phyloP scores from a whole-genome alignment of 2,888 invertebrate species.

The Netelia virgata region DNA sequence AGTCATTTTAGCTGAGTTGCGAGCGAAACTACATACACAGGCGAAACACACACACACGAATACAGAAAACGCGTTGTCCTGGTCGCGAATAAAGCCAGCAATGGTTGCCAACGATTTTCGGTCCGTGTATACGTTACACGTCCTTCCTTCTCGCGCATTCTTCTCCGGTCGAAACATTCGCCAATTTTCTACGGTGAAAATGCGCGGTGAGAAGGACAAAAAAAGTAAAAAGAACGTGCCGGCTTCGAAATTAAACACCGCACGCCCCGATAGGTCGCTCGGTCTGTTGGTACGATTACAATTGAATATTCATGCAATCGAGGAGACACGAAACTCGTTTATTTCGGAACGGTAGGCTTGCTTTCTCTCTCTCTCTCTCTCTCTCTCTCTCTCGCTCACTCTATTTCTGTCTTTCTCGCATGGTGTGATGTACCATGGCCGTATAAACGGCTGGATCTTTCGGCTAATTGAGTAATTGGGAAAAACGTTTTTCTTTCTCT shows the following conservation, averaged over 20 bases:
- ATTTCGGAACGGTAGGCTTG: constrained; percentile 39
- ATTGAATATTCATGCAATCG: constrained; percentile 70
- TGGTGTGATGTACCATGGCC: constrained; percentile 11
- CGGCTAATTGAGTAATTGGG: constrained; percentile 51
- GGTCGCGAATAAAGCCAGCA: constrained; percentile 51
- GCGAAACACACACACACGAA: constrained; percentile 15
- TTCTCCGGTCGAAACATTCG: constrained; percentile 18
- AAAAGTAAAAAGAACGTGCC: constrained; percentile 42
- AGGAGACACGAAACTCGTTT: constrained; percentile 62
- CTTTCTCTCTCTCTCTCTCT: neutral
- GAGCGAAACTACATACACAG: neutral
- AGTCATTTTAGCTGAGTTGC: constrained; percentile 37
- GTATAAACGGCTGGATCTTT: constrained; percentile 31
- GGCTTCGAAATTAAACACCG: constrained; percentile 56
- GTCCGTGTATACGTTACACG: neutral
- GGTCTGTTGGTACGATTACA: constrained; percentile 58
- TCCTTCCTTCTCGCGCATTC: neutral
- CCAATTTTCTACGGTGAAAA: constrained; percentile 57
- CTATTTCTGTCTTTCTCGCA: neutral
- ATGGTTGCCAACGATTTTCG: constrained; percentile 43
- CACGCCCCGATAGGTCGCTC: constrained; percentile 24
- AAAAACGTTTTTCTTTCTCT: constrained; percentile 33
- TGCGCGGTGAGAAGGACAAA: constrained; percentile 28
- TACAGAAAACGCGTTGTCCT: constrained; percentile 30
- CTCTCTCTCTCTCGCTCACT: neutral